These are phyloP conservation scores for Mormyrops boulengeri DNA, from an alignment of 2,797 vertebrate genomes.

Conservation along the genomic window DNA sequence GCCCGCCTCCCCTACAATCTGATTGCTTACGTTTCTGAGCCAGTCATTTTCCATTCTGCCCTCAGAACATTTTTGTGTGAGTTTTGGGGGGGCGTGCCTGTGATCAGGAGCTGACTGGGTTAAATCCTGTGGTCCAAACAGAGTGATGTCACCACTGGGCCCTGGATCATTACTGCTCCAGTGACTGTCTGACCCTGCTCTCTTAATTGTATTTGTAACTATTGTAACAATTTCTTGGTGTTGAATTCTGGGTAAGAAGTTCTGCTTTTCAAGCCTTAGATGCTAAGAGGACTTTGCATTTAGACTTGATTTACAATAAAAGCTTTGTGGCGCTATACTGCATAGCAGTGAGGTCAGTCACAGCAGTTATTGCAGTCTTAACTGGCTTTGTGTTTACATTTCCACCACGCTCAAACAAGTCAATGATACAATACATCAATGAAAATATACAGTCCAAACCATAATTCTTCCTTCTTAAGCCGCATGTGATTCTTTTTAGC, in stretches of 20 bases:
- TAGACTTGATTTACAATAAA: not conserved
- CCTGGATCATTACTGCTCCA: not conserved
- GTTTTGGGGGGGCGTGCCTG: not conserved
- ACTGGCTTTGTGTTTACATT: not conserved
- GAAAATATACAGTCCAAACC: not conserved
- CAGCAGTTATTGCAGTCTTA: not conserved
- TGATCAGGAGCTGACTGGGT: not conserved
- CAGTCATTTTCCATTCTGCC: not conserved
- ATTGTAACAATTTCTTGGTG: no score
- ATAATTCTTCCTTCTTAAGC: not conserved
- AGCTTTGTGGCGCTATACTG: not conserved
- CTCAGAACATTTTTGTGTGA: not conserved
- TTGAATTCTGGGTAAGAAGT: not conserved
- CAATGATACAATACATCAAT: not conserved
- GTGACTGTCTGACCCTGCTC: not conserved
- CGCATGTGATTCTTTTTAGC: not conserved
- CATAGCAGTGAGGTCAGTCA: not conserved
- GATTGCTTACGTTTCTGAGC: not conserved
- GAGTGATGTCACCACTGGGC: not conserved
- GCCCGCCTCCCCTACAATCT: not conserved
- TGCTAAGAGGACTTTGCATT: not conserved
- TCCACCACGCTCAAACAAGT: not conserved
- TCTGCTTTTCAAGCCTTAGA: not conserved
- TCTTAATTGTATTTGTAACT: no score
- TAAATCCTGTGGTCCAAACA: not conserved